A percentile compares a stretch with the other conserved stretches of the same genome.
Evolutionary conservation across 2,113 vertebrate genomes (phyloP).

Genomic region (Physeter macrocephalus): DNA sequence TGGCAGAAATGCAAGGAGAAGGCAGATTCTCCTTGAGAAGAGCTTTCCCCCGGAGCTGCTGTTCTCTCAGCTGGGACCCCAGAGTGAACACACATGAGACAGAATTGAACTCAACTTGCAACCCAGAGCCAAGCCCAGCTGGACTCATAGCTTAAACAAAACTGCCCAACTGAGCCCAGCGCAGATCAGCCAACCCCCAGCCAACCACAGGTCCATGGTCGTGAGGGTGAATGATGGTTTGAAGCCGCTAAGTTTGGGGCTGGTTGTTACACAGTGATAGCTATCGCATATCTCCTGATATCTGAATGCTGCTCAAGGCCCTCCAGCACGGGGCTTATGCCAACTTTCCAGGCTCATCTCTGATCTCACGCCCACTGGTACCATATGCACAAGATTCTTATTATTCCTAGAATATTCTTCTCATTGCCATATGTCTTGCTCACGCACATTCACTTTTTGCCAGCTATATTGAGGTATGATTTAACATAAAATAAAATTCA

Average conservation of each 20-base stretch:
- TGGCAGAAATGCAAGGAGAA: no score
- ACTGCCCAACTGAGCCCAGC: fast-evolving
- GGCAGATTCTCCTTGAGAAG: background rate
- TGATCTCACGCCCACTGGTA: background rate
- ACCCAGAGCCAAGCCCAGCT: background rate
- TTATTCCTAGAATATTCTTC: background rate
- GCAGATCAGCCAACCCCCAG: fast-evolving
- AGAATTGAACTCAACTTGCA: background rate
- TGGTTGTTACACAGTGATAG: background rate
- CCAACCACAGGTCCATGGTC: background rate
- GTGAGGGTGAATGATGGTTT: background rate
- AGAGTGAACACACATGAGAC: background rate
- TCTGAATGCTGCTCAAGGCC: background rate
- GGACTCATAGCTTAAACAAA: background rate
- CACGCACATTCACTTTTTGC: background rate
- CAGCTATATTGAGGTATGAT: background rate
- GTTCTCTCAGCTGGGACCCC: background rate
- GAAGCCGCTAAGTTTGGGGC: background rate
- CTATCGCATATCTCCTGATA: fast-evolving
- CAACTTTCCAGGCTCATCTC: background rate
- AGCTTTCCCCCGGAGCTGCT: background rate
- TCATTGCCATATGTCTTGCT: background rate
- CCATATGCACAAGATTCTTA: background rate
- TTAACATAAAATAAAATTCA: background rate
- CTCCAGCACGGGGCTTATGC: fast-evolving